A percentile compares a stretch with the other conserved stretches of the same genome.
Conservation (phyloP, 2,113 vertebrate species). For the Enhydra lutris region DNA sequence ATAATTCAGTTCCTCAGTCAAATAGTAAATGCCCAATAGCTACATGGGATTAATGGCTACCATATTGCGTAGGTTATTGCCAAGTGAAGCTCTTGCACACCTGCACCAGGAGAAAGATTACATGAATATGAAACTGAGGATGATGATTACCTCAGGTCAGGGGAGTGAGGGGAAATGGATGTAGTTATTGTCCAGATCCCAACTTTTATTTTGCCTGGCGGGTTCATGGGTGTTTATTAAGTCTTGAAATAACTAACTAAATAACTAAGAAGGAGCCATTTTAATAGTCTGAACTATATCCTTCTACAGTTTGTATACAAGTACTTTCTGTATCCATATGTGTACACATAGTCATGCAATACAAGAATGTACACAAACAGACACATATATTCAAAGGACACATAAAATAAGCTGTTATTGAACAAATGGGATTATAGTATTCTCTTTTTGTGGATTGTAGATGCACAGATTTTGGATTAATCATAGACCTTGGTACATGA, state of each 20-base stretch:
- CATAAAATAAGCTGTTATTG: neutral
- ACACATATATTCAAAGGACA: neutral
- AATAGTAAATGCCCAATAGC: neutral
- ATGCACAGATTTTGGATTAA: neutral
- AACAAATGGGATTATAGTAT: neutral
- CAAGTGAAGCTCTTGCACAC: neutral
- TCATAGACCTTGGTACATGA: neutral
- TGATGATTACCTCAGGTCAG: neutral
- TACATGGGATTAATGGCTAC: neutral
- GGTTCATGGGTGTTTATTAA: neutral
- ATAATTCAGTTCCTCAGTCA: neutral
- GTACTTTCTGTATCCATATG: neutral
- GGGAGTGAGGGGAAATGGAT: neutral
- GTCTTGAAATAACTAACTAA: slow-evolving; percentile 30
- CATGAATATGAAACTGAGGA: neutral
- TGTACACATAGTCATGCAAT: neutral
- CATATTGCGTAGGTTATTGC: neutral
- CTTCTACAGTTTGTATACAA: neutral
- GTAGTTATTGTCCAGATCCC: neutral
- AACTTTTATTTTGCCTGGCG: neutral
- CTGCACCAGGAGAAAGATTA: neutral
- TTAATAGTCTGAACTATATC: neutral
- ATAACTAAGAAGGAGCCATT: neutral
- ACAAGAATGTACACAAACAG: neutral
- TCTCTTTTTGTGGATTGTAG: neutral